Conservation (phyloP, 2,888 invertebrate genomes). For the Drosophila prolongata region DNA sequence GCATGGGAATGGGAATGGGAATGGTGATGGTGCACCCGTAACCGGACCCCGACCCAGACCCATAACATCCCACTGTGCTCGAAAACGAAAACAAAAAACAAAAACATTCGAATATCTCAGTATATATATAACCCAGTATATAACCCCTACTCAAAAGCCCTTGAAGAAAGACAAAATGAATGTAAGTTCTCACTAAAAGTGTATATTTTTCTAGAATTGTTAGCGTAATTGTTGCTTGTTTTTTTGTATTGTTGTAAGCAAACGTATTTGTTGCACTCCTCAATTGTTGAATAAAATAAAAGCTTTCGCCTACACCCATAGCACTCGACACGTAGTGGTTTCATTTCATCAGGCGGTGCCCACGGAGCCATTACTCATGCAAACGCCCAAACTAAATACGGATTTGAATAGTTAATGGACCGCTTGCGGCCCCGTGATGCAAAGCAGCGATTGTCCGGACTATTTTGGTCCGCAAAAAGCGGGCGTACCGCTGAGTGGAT, state of each 20-base stretch:
- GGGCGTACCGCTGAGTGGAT: background rate
- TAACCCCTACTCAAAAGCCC: conserved; percentile 1
- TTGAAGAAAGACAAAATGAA: background rate
- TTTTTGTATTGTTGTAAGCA: conserved; percentile 32
- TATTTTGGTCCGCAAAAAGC: conserved; percentile 1
- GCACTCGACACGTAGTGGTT: conserved; percentile 17
- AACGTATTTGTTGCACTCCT: conserved; percentile 34
- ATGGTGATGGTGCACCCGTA: conserved; percentile 1
- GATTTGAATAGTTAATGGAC: conserved; percentile 8
- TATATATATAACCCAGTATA: background rate
- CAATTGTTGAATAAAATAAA: conserved; percentile 41
- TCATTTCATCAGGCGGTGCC: background rate
- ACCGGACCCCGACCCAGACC: conserved; percentile 3
- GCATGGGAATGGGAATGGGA: background rate
- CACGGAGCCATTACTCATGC: conserved; percentile 4
- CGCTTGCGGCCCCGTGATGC: background rate
- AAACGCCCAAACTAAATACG: conserved; percentile 1
- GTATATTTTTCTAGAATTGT: conserved; percentile 40
- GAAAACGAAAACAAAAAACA: conserved; percentile 5
- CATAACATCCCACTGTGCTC: conserved; percentile 7
- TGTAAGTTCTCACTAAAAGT: conserved; percentile 21
- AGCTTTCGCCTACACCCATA: conserved; percentile 37
- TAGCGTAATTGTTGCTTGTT: conserved; percentile 38
- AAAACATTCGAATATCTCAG: conserved; percentile 34
- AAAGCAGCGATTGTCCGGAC: background rate